These are phyloP conservation scores for Drosophila pruinosa DNA, from an alignment of 1,140 invertebrate genomes.

Conservation along the genomic window DNA sequence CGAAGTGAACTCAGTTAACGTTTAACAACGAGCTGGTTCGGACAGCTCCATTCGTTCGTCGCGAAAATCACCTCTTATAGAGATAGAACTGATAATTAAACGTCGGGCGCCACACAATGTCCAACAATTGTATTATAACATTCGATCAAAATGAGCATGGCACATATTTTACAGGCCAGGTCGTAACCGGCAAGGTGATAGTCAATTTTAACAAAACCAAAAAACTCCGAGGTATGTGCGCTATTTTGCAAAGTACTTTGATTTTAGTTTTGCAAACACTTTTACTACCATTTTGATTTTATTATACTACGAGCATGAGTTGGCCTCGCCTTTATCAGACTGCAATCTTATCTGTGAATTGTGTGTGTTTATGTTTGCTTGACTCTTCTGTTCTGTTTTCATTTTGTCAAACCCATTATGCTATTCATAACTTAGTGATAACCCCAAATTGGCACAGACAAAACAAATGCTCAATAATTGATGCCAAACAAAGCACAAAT, in stretches of 20 bases:
- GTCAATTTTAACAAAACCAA: conserved; percentile 83
- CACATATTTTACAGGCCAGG: conserved; percentile 84
- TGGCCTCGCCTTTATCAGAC: conserved; percentile 30
- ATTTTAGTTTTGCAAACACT: neutral
- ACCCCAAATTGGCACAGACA: conserved; percentile 23
- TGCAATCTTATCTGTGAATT: conserved; percentile 53
- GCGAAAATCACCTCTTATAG: neutral
- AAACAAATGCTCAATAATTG: conserved; percentile 56
- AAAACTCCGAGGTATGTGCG: conserved; percentile 82
- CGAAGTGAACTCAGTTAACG: conserved; percentile 42
- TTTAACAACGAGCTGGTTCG: conserved; percentile 48
- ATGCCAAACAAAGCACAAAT: conserved; percentile 34
- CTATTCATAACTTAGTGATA: conserved; percentile 56
- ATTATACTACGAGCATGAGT: too few relatives aligned
- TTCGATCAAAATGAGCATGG: conserved; percentile 84
- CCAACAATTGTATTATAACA: conserved; percentile 82
- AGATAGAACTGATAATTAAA: neutral
- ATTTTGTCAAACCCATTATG: conserved; percentile 41
- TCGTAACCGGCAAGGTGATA: conserved; percentile 83
- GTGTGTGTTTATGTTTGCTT: conserved; percentile 24
- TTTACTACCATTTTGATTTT: conserved; percentile 7
- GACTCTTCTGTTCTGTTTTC: conserved; percentile 13
- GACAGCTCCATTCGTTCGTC: conserved; percentile 5
- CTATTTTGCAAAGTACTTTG: neutral
- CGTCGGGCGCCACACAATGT: conserved; percentile 37